Evolutionary conservation across 2,888 invertebrate genomes (phyloP).

Genomic region (Lithodes maja): DNA sequence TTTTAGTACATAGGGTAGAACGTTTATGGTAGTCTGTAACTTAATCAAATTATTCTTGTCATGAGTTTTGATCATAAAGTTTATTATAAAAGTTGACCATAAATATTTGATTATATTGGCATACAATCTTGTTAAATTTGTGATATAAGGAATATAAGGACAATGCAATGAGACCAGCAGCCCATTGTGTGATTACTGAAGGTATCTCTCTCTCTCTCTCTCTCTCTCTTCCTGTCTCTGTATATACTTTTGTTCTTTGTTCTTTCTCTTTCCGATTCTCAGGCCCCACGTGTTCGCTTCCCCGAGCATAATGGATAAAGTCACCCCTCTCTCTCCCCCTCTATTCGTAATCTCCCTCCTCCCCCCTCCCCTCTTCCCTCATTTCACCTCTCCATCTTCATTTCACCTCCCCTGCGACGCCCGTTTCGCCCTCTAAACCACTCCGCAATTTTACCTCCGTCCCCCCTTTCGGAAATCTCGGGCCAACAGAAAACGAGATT

Average conservation of each 20-base stretch:
- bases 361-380: not conserved
- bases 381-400: not conserved
- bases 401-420: slow-evolving; percentile 1
- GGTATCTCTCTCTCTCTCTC: not conserved
- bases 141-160: too few species aligned
- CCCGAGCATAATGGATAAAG: slow-evolving; percentile 26
- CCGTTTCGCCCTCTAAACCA: not conserved
- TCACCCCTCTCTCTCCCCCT: slow-evolving; percentile 8
- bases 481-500: not conserved
- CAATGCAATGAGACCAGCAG: too few species aligned
- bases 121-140: too few species aligned
- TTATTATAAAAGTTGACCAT: too few species aligned
- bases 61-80: too few species aligned
- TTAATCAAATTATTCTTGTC: too few species aligned
- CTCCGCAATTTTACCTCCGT: not conserved
- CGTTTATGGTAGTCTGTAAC: too few species aligned
- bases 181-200: too few species aligned
- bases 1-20: too few species aligned
- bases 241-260: not conserved
- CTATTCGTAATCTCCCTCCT: not conserved
- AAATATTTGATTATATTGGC: too few species aligned
- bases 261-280: not conserved
- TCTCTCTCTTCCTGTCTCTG: not conserved
- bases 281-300: not conserved
- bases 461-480: not conserved